Evolutionary conservation across 2,113 vertebrate genomes (phyloP).

Genomic region (Etheostoma cragini): DNA sequence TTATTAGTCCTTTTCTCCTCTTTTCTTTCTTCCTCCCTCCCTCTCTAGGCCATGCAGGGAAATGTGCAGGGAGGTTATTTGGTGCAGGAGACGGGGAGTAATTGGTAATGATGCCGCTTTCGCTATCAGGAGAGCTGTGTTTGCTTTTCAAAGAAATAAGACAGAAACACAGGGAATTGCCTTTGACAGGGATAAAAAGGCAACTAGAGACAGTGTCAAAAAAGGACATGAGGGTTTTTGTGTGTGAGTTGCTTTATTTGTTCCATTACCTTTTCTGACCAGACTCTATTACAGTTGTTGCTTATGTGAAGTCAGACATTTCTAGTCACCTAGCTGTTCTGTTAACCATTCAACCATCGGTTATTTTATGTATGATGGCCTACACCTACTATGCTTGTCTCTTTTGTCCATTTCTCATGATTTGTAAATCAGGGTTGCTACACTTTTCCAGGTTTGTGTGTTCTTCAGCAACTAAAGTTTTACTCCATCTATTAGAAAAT

Average conservation of each 20-base stretch:
- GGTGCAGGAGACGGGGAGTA: constrained; percentile 72
- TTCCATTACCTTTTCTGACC: background rate
- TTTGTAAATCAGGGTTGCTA: background rate
- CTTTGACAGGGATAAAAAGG: constrained; percentile 8
- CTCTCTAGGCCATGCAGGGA: constrained; percentile 35
- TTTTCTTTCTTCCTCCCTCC: constrained; percentile 20
- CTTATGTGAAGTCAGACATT: background rate
- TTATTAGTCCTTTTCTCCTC: background rate
- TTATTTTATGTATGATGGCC: background rate
- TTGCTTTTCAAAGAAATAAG: constrained; percentile 61
- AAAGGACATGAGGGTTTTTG: background rate
- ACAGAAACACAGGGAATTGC: constrained; percentile 18
- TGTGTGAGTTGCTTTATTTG: background rate
- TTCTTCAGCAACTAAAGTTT: background rate
- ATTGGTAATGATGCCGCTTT: constrained; percentile 74
- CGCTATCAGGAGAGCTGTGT: constrained; percentile 72
- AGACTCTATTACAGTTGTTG: background rate
- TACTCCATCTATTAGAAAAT: too few species aligned
- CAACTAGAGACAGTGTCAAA: background rate
- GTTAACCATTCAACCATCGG: background rate
- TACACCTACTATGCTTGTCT: background rate
- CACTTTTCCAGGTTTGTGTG: background rate
- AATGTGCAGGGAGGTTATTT: constrained; percentile 76
- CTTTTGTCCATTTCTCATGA: background rate
- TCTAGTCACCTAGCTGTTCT: background rate